Base-by-base conservation (phyloP, 2,888 invertebrate genomes). In the Cetonia aurata region DNA sequence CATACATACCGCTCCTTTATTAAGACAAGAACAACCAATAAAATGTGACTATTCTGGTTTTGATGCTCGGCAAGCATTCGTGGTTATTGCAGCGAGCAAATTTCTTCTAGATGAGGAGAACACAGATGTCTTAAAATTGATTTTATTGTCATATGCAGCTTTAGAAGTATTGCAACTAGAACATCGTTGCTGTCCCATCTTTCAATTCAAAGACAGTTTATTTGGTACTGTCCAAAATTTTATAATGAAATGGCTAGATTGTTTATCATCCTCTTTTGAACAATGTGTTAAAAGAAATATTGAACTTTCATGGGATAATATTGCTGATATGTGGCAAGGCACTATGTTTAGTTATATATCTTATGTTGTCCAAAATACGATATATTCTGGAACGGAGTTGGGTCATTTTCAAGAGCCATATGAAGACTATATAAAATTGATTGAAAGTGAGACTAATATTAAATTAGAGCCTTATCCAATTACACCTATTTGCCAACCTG, bases 241-340 rank as follows among this genome's bases (percentile, higher is more conserved):
- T 1, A 46, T 71, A 17, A 25, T 42, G 31, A 33, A 50, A 33
- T 71, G 71, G 71, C 55, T 65, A 10, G 33, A 60, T 17, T 65
- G 41, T 50, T 53, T 71, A 42, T 13, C 33, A 41, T 17, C 15
- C 37, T 56, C 56, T 8, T 50, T 66, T 0, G 12, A 44, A 25
- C 13, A 48, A 19, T 31, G 42, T 31, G 12, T 59, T 17, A 4
- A 57, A 46, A 4, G 31, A 37, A 44, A 65, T 46, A 25, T 52
- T 8, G 44, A 62, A 37, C 42, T 71, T 42, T 9, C 53, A 12
- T 71, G 67, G 66, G 44, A 57, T 25, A 52, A 46, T 46, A 57
- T 71, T 41, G 62, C 65, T 13, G 71, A 71, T 25, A 48, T 71
- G 31, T 71, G 71, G 71, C 71, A 71, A 52, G 69, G 68, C 37